Evolutionary conservation across 2,797 vertebrate genomes (phyloP), one percentile per base, ranked within the genome.

Genomic region (Capromys pilorides): DNA sequence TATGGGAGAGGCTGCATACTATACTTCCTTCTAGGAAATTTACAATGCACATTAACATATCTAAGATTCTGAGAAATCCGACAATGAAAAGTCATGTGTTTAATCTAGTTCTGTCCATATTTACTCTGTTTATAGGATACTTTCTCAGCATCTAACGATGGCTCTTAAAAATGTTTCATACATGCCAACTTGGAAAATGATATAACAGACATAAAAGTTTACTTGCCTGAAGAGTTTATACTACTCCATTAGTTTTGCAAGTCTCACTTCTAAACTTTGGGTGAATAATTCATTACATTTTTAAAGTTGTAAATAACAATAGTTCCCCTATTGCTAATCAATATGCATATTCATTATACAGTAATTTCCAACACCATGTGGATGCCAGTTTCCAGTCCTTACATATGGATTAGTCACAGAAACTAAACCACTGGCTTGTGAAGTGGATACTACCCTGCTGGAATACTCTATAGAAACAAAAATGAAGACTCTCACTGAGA

Each of bases 271-370:
- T 94, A 88, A 41, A 84, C 16, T 85, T 45, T 75, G 66, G 4
- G 59, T 41, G 54, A 69, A 69, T 45, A 87, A 59, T 33, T 83
- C 45, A 78, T 36, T 79, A 33, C 71, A 85, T 67, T 88, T 89
- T 91, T 90, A 91, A 88, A n/a, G 5, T 11, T 93, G 6, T 21
- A 93, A 88, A 88, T 93, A 89, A 79, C 86, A 61, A 14, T 19
- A 54, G 3, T 2, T 67, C 73, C 84, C 69, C 88, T 83, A 24
- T 62, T 49, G 11, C 49, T 51, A 16, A 39, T 69, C 82, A 83
- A 80, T 41, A 75, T 54, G 64, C 36, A 88, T 5, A 33, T 39
- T 57, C 33, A 79, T 36, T 61, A 82, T 39, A 89, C 12, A 24
- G 22, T 67, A 82, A 88, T 49, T 69, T 93, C 49, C 84, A 84